These are phyloP conservation scores for Zaprionus vittiger DNA, from an alignment of 1,140 invertebrate species.

Conservation along the genomic window DNA sequence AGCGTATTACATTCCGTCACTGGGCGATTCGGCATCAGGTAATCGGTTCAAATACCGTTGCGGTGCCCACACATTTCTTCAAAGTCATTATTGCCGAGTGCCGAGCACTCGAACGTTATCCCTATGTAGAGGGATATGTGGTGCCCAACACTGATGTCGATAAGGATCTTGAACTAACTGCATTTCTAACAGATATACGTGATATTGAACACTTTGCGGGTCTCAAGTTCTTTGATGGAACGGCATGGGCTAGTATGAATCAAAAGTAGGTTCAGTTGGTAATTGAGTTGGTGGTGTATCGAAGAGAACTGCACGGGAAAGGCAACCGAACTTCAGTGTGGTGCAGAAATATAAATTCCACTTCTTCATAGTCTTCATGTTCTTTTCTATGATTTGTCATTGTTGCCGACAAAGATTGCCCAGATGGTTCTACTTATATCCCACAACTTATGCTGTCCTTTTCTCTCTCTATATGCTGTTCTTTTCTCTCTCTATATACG, in stretches of 20 bases:
- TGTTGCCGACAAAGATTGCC: no score
- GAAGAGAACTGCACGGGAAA: background rate
- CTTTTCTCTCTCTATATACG: no score
- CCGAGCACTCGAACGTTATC: slow-evolving; percentile 85
- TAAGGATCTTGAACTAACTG: slow-evolving; percentile 89
- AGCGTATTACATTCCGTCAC: slow-evolving; percentile 93
- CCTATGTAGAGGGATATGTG: slow-evolving; percentile 96
- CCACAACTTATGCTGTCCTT: no score
- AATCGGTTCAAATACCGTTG: slow-evolving; percentile 96
- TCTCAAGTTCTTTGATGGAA: slow-evolving; percentile 94
- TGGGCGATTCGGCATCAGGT: slow-evolving; percentile 97
- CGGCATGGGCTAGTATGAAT: slow-evolving; percentile 69
- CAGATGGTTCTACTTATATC: no score
- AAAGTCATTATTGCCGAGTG: slow-evolving; percentile 94
- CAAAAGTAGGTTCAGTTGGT: background rate
- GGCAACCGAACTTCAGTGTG: no score
- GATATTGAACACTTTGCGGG: slow-evolving; percentile 96
- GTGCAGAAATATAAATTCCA: no score
- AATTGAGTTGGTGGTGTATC: background rate
- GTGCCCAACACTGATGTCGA: slow-evolving; percentile 95
- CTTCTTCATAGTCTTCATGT: no score
- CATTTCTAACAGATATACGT: slow-evolving; percentile 94
- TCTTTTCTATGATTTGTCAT: no score
- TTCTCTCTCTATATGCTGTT: no score
- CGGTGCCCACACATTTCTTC: slow-evolving; percentile 99